Percentiles rank a stretch among this genome's conserved stretches.
phyloP scores from a whole-genome alignment of 2,113 vertebrate genomes.

The Entosphenus tridentatus region DNA sequence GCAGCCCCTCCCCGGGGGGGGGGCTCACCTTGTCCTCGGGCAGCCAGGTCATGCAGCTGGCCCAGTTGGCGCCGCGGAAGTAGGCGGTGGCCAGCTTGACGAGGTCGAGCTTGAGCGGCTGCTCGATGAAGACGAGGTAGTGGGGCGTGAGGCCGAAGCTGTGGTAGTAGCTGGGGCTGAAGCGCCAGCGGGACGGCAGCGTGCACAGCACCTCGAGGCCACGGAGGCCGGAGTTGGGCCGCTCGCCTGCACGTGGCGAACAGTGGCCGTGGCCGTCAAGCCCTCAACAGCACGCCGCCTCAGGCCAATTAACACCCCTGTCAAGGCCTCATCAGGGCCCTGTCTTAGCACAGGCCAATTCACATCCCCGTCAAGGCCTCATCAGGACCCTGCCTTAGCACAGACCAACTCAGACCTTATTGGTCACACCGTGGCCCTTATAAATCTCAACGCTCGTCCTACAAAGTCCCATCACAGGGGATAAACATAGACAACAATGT shows the following conservation, averaged over 20 bases:
- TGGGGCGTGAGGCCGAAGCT: constrained; percentile 70
- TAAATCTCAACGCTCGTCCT: too few relatives aligned
- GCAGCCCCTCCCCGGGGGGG: not conserved
- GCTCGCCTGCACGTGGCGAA: not conserved
- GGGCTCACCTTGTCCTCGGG: constrained; percentile 35
- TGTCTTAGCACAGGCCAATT: too few relatives aligned
- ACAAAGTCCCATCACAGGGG: too few relatives aligned
- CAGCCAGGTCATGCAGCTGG: constrained; percentile 41
- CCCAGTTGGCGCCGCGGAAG: constrained; percentile 47
- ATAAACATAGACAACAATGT: too few relatives aligned
- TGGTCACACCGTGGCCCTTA: too few relatives aligned
- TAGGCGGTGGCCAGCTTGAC: constrained; percentile 57
- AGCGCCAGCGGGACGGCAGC: constrained; percentile 34
- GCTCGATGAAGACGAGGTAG: constrained; percentile 63
- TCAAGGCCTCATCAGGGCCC: too few relatives aligned
- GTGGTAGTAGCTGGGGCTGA: constrained; percentile 69
- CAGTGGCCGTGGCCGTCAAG: too few relatives aligned
- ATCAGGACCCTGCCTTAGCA: too few relatives aligned
- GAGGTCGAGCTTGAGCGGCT: constrained; percentile 58
- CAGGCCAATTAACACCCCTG: too few relatives aligned
- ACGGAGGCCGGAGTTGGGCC: constrained; percentile 21
- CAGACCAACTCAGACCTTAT: too few relatives aligned
- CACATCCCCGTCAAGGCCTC: too few relatives aligned
- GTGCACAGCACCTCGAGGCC: constrained; percentile 38
- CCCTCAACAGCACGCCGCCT: too few relatives aligned